Evolutionary conservation across 2,888 invertebrate species (phyloP), one percentile per base, ranked within the genome.

Genomic region (Seira musarum): DNA sequence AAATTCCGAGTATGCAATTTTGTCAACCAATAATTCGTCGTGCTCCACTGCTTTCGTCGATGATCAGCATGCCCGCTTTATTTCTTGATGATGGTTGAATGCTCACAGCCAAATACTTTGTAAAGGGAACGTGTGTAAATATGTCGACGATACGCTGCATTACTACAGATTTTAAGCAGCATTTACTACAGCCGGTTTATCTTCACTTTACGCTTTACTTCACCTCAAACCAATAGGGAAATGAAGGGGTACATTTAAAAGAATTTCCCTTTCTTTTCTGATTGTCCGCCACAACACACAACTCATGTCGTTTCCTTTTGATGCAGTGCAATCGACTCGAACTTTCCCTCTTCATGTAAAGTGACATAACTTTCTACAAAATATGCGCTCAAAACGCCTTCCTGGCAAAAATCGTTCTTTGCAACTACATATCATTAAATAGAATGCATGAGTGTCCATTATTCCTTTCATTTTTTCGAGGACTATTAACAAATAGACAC

Each of bases 171-270:
- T 40, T 40, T 40, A 8, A 40, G 13, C 6, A 8, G 40, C 13
- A 40, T 40, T 40, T n/a, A n/a, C n/a, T 40, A 40, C 40, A 40
- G 6, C 13, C 40, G 40, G 49, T 66, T 67, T 74, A 74, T 74
- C 74, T 74, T n/a, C 6, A n/a, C 57, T 74, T 74, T 49, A 67
- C 74, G 66, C 74, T 74, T 67, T 61, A 22, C 67, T 67, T 66
- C 53, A 57, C 49, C 60, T 35, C 70, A 53, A 57, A 69, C 53
- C 53, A 69, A 53, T 53, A 57, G n/a, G 69, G 3, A 57, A 69
- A 53, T 57, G 24, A 22, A 10, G 46, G 21, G 35, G 65, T n/a
- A 35, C 30, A 15, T 35, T 1, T 35, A 35, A 40, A 65, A 35
- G 21, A 60, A 21, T 40, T 13, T 8, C 40, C 6, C 40, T 40